A percentile compares a stretch with the other conserved stretches of the same genome.
Conservation (phyloP, 2,113 vertebrate species). For the Coptodon bakossiorum region DNA sequence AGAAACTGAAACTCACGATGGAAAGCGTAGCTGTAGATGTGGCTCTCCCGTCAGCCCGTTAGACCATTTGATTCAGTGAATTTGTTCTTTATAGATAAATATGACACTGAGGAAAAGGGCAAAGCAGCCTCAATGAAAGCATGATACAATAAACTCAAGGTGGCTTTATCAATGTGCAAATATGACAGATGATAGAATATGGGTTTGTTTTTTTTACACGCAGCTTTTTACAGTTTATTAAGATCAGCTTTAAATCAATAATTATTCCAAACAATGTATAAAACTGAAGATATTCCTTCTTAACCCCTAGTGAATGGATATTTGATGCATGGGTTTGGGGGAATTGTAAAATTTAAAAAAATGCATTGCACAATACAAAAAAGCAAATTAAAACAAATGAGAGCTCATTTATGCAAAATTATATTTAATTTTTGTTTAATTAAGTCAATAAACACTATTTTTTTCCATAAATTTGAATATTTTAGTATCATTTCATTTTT, state of each 20-base stretch:
- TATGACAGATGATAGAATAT: neutral
- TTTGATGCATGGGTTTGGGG: neutral
- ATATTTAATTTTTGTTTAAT: neutral
- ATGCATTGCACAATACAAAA: neutral
- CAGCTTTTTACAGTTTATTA: neutral
- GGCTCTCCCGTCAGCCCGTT: neutral
- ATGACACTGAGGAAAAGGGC: neutral
- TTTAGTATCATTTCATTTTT: neutral
- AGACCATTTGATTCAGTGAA: neutral
- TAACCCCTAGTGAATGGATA: neutral
- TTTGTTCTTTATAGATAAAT: neutral
- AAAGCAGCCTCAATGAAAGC: neutral
- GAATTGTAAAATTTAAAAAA: neutral
- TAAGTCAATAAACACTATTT: neutral
- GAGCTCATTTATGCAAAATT: neutral
- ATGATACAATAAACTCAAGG: neutral
- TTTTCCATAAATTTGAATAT: neutral
- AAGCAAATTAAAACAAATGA: neutral
- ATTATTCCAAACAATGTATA: neutral
- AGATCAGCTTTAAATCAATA: neutral
- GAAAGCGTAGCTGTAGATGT: rapidly evolving
- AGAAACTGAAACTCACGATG: neutral
- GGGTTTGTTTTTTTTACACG: neutral
- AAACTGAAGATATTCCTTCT: neutral
- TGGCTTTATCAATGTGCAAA: neutral